Conservation (phyloP, 2,113 vertebrate genomes). For the Thomomys bottae region DNA sequence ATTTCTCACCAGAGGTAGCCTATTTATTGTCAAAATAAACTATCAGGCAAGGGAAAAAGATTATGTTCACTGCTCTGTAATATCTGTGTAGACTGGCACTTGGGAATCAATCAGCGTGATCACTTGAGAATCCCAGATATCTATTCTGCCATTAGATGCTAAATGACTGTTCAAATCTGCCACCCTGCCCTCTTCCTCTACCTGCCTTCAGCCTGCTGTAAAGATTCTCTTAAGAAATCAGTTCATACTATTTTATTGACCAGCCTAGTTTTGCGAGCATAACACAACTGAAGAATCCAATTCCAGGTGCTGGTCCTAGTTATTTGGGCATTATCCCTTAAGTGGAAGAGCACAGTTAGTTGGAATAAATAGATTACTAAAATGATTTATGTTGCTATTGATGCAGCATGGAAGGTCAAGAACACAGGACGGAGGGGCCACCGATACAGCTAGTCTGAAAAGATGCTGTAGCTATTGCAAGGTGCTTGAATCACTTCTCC, state of each 20-base stretch:
- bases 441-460: background rate
- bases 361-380: background rate
- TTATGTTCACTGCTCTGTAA: background rate
- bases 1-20: background rate
- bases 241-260: background rate
- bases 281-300: background rate
- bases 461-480: no score
- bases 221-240: background rate
- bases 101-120: background rate
- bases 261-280: background rate
- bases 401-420: background rate
- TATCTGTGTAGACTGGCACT: background rate
- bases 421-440: background rate
- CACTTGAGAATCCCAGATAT: background rate
- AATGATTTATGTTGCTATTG: background rate
- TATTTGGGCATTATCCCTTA: conserved; percentile 6
- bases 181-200: background rate
- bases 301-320: background rate
- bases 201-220: background rate
- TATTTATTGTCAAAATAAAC: background rate
- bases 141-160: background rate
- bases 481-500: background rate
- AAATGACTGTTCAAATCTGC: background rate
- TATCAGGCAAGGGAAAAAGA: background rate
- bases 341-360: background rate